Conservation (phyloP, 2,113 vertebrate species). For the Vulpes ferrilata region DNA sequence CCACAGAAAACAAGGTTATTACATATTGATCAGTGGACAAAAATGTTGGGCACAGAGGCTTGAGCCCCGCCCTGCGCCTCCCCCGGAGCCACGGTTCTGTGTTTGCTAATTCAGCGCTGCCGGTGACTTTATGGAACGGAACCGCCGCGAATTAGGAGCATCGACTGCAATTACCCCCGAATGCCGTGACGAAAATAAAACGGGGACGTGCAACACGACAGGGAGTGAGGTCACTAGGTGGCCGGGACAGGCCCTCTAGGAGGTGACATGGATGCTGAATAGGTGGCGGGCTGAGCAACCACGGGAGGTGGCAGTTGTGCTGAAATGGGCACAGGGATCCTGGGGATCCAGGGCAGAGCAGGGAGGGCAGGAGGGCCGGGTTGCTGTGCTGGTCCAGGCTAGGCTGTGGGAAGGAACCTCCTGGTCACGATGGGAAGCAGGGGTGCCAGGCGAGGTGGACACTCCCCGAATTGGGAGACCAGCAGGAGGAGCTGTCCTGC, state of each 20-base stretch:
- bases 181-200: not conserved
- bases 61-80: not conserved
- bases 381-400: not conserved
- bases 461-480: not conserved
- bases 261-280: fast-evolving
- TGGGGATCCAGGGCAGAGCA: not conserved
- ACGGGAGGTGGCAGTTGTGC: not conserved
- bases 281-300: too few relatives aligned
- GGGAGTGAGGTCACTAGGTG: not conserved
- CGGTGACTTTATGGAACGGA: not conserved
- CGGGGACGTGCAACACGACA: not conserved
- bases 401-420: not conserved
- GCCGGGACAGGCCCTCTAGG: not conserved
- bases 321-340: not conserved
- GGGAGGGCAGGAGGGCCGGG: too few relatives aligned
- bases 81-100: fast-evolving
- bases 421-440: not conserved
- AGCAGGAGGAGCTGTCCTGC: too few relatives aligned
- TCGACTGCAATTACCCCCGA: not conserved
- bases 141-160: not conserved
- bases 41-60: not conserved
- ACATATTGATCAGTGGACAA: not conserved
- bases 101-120: not conserved
- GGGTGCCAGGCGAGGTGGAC: not conserved
- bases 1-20: not conserved